phyloP scores from a whole-genome alignment of 2,113 vertebrate genomes.

The Etheostoma cragini region DNA sequence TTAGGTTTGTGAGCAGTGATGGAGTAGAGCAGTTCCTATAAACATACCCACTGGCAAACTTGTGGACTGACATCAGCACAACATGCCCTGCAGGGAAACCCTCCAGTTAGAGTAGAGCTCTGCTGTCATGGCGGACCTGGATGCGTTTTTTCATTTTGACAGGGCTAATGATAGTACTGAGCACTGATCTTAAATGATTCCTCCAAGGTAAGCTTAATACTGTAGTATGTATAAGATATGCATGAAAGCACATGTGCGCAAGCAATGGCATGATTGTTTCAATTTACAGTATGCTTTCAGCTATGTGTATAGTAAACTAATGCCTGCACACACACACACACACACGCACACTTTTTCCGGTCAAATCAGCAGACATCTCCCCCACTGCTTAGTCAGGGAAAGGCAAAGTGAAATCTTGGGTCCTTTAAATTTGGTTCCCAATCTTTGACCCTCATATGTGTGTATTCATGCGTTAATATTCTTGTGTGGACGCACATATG shows the following conservation, averaged over 20 bases:
- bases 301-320: neutral
- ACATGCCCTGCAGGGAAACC: slow-evolving; percentile 34
- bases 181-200: slow-evolving; percentile 23
- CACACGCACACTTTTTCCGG: neutral
- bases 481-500: neutral
- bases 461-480: slow-evolving; percentile 2
- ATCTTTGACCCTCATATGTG: slow-evolving; percentile 41
- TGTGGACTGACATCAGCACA: slow-evolving; percentile 13
- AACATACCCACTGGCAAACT: slow-evolving; percentile 13
- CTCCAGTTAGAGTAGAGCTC: neutral
- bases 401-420: slow-evolving; percentile 28
- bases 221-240: slow-evolving; percentile 25
- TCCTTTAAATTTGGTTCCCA: slow-evolving; percentile 44
- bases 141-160: slow-evolving; percentile 21
- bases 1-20: neutral
- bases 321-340: slow-evolving; percentile 14
- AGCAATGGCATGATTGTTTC: neutral
- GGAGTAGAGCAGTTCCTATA: neutral
- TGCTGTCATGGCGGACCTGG: neutral
- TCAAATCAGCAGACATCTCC: slow-evolving; percentile 40
- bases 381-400: slow-evolving; percentile 62
- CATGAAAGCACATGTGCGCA: slow-evolving; percentile 14
- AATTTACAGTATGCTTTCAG: neutral
- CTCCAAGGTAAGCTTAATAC: slow-evolving; percentile 7
- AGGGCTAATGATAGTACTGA: slow-evolving; percentile 15